Evolutionary conservation across 2,797 vertebrate genomes (phyloP).

Genomic region (Arnoldichthys spilopterus): DNA sequence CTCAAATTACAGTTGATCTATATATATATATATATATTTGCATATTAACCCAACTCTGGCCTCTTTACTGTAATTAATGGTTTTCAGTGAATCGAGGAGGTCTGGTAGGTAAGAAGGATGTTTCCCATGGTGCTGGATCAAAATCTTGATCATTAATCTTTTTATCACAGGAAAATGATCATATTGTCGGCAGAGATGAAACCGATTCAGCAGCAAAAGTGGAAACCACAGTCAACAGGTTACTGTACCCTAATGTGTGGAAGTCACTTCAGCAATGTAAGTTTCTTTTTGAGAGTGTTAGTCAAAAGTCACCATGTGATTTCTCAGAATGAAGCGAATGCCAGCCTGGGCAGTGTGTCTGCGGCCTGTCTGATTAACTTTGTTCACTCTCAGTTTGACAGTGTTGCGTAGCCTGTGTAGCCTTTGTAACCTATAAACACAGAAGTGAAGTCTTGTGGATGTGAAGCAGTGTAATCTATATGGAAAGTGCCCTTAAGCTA

Average conservation of each 20-base stretch:
- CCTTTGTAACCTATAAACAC: no score
- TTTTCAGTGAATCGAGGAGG: no score
- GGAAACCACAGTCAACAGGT: slow-evolving; percentile 38
- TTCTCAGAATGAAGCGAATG: background rate
- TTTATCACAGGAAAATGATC: slow-evolving; percentile 29
- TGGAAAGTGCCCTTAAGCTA: background rate
- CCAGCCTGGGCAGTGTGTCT: background rate
- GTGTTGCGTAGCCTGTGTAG: no score
- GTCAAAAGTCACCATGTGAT: background rate
- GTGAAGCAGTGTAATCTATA: no score
- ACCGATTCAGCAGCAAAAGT: slow-evolving; percentile 35
- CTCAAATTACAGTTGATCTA: no score
- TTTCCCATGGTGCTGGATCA: no score
- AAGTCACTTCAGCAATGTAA: slow-evolving; percentile 75
- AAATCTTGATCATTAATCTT: background rate
- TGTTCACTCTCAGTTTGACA: background rate
- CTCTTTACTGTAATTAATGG: no score
- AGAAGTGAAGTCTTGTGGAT: no score
- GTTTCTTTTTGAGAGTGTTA: slow-evolving; percentile 6
- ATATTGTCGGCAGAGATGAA: slow-evolving; percentile 29
- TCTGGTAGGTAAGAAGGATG: no score
- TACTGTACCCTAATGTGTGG: slow-evolving; percentile 67
- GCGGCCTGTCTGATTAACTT: background rate
- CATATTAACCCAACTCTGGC: no score
- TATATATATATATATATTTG: no score